Evolutionary conservation across 2,113 vertebrate genomes (phyloP), one percentile per base, ranked within the genome.

Genomic region (Periophthalmus modestus): DNA sequence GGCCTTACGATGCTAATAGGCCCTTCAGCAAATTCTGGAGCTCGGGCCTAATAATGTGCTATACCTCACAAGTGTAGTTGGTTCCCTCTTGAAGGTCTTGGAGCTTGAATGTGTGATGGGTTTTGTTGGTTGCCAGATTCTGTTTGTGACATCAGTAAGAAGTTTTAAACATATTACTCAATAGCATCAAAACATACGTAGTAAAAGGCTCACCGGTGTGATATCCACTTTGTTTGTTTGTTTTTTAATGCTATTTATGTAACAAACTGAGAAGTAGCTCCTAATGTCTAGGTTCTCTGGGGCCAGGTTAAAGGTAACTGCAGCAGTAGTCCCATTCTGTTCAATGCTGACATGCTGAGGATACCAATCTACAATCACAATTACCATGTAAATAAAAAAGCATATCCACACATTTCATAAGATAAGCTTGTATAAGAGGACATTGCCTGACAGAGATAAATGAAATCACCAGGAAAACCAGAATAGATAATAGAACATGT

Each of bases 231-330:
- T 47, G 67, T 93, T n/a, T 39, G 62, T 9, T 19, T 65, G 18
- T 52, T 73, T 91, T 21, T 52, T 63, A 6, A 59, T 59, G 6
- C 86, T 85, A 0, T 89, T 82, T 52, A 86, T 83, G 0, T 82
- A 90, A 36, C 94, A 95, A 69, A 78, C 55, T 0, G 82, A 93
- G 68, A 95, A 95, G 83, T 95, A 95, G 52, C 80, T 86, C 16
- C 14, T 82, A 77, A 95, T 91, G 47, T 77, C 88, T 33, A 95
- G 78, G 58, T 77, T 76, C 19, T 88, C 76, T 5, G 94, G 94
- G 19, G 94, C 93, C 63, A 95, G 85, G 87, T 94, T 94, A 75
- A 95, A 95, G 24, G 93, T 94, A 80, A 94, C 92, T 4, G 58
- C 80, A 69, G 92, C 43, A n/a, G 75, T 72, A 0, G 11, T 50